Conservation (phyloP, 2,888 invertebrate species). For the Alviniconcha strummeri region DNA sequence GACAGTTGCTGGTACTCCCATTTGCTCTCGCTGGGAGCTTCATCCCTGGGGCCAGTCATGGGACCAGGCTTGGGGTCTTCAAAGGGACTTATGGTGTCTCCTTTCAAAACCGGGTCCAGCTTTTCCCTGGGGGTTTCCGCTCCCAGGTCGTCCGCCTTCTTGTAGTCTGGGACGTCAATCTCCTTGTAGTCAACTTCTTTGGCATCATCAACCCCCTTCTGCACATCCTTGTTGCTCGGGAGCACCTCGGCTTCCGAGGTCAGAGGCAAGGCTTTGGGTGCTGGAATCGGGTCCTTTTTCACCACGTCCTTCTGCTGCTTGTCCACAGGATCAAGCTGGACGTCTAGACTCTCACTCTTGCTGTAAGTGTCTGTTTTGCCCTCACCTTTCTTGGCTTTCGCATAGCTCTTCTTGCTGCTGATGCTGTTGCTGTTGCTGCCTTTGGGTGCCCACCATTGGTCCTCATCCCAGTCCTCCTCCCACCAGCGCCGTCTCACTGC, state of each 20-base stretch:
- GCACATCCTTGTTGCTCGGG: neutral
- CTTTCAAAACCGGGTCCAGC: conserved; percentile 3
- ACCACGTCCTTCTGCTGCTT: neutral
- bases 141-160: neutral
- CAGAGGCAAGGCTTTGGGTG: conserved; percentile 22
- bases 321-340: neutral
- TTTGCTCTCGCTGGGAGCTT: neutral
- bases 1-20: conserved; percentile 27
- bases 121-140: conserved; percentile 25
- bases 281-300: neutral
- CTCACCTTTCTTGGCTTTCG: conserved; percentile 24
- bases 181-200: neutral
- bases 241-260: neutral
- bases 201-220: neutral
- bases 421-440: conserved; percentile 7
- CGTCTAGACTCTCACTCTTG: neutral
- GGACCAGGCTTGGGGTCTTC: conserved; percentile 29
- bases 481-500: conserved; percentile 34
- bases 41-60: conserved; percentile 11
- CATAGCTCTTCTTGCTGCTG: conserved; percentile 18
- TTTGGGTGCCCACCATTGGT: conserved; percentile 35
- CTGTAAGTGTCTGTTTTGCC: neutral
- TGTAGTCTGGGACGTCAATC: neutral
- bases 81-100: conserved; percentile 28
- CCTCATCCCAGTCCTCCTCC: conserved; percentile 39